These are phyloP conservation scores for Dromaius novaehollandiae DNA, from an alignment of 2,113 vertebrate genomes.

Conservation along the genomic window DNA sequence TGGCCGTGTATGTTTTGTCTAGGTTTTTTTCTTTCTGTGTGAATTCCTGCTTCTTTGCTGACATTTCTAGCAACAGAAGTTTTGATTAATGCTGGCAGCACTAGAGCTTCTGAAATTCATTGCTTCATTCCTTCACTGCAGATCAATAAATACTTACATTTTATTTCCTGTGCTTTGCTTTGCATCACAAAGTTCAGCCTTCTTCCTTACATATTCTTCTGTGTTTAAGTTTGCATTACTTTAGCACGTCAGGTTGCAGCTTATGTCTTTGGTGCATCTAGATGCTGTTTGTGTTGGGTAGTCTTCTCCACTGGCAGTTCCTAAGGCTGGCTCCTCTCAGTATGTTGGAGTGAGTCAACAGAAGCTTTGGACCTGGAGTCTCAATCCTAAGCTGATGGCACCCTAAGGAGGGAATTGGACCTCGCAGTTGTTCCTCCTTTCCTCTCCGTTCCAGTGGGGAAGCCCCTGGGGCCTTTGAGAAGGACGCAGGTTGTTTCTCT, in stretches of 20 bases:
- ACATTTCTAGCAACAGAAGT: constrained; percentile 49
- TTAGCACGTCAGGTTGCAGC: constrained; percentile 20
- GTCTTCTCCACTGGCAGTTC: neutral
- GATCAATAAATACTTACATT: constrained; percentile 68
- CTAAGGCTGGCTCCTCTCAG: neutral
- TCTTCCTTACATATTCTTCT: neutral
- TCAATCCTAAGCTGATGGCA: neutral
- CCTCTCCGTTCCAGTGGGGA: neutral
- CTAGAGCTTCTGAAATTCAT: constrained; percentile 64
- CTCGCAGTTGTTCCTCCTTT: neutral
- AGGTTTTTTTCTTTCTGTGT: neutral
- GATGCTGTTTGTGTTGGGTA: neutral
- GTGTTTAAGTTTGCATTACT: constrained; percentile 18
- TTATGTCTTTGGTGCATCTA: constrained; percentile 14
- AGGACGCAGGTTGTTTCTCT: neutral
- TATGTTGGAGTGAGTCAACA: neutral
- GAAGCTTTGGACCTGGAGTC: neutral
- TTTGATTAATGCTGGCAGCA: constrained; percentile 64
- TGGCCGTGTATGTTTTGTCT: neutral
- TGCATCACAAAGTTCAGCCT: constrained; percentile 29
- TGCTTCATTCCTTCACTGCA: constrained; percentile 63
- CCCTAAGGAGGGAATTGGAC: neutral
- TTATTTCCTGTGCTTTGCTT: constrained; percentile 61
- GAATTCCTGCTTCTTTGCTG: constrained; percentile 48
- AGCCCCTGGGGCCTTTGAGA: neutral